Base-by-base conservation (phyloP, 92 coral and sea anemone genomes). In the Muricea muricata region DNA sequence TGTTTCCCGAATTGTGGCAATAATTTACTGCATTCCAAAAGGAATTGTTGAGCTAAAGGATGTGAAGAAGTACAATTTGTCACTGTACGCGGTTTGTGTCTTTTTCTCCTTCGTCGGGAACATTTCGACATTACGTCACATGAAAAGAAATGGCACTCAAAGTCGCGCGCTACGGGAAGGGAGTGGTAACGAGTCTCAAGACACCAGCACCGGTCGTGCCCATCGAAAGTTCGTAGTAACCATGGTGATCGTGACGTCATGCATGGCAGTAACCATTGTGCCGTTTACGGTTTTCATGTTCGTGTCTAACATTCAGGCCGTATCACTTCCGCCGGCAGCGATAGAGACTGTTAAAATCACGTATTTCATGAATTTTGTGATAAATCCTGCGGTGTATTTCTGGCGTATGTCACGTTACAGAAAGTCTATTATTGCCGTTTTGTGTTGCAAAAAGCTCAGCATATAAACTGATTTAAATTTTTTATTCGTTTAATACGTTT, bases 391-490 rank as follows among this genome's bases (percentile, higher is more conserved):
- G 15, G 11, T 68, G n/a, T 68, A 68, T 33, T 68, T 68, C 24
- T 68, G 75, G 75, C 75, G 75, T 3, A 68, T 68, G 75, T 21
- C 75, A 17, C 75, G 75, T 33, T 68, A 68, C 25, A 68, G 75
- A 37, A 68, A 33, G 25, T 68, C 75, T 18, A 68, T 68, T 15
- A 68, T 68, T 15, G 24, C 25, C 9, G 42, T 68, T 68, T 29
- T 68, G 37, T 29, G 46, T 68, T 68, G 41, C 35, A 30, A 15
- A 31, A 65, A 65, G 39, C 18, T 4, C 17, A 65, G 23, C 39
- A 29, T 29, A 65, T 65, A 29, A 65, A 41, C 13, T 68, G 20
- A 20, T 28, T 23, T 29, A 0, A 65, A 65, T n/a, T n/a, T n/a
- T 7, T 65, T 41, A 28, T 15, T 0, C 20, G 26, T 24, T 24